A percentile compares a stretch with the other conserved stretches of the same genome.
Conservation (phyloP, 2,888 invertebrate genomes). For the Tromatobia lineatoria region DNA sequence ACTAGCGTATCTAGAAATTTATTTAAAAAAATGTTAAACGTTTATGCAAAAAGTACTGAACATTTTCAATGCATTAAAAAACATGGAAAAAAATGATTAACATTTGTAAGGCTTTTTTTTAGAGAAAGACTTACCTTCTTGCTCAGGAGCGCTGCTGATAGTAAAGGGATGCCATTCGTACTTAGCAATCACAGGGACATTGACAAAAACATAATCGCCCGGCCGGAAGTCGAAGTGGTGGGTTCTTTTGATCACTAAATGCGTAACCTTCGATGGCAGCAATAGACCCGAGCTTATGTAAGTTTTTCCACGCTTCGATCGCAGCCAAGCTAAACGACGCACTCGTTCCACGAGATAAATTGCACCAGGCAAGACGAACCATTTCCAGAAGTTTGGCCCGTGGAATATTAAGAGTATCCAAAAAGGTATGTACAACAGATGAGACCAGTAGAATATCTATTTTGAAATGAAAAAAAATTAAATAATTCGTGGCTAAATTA, state of each 20-base stretch:
- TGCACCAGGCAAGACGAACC: slow-evolving; percentile 94
- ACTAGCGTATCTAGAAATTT: slow-evolving; percentile 1
- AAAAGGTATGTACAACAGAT: slow-evolving; percentile 95
- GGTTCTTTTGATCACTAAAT: slow-evolving; percentile 95
- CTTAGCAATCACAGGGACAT: slow-evolving; percentile 95
- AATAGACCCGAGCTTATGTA: slow-evolving; percentile 95
- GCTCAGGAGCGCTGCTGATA: slow-evolving; percentile 97
- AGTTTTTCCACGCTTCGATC: slow-evolving; percentile 92
- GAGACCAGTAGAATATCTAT: slow-evolving; percentile 97
- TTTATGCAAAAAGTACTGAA: neutral
- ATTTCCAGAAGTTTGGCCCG: slow-evolving; percentile 97
- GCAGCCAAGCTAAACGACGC: slow-evolving; percentile 87
- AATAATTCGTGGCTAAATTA: neutral
- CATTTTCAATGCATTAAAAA: neutral
- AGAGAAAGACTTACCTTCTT: slow-evolving; percentile 89
- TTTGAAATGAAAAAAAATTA: neutral
- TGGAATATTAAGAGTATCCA: slow-evolving; percentile 94
- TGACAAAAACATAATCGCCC: slow-evolving; percentile 97
- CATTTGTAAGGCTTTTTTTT: slow-evolving; percentile 8
- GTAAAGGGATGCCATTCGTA: slow-evolving; percentile 99
- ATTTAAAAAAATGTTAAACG: neutral
- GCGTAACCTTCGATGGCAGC: slow-evolving; percentile 95
- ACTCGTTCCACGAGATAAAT: slow-evolving; percentile 93
- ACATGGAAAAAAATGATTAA: too few relatives aligned
- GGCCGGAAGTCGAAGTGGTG: slow-evolving; percentile 95